phyloP scores from a whole-genome alignment of 2,888 invertebrate genomes.

The Ectemnius continuus region DNA sequence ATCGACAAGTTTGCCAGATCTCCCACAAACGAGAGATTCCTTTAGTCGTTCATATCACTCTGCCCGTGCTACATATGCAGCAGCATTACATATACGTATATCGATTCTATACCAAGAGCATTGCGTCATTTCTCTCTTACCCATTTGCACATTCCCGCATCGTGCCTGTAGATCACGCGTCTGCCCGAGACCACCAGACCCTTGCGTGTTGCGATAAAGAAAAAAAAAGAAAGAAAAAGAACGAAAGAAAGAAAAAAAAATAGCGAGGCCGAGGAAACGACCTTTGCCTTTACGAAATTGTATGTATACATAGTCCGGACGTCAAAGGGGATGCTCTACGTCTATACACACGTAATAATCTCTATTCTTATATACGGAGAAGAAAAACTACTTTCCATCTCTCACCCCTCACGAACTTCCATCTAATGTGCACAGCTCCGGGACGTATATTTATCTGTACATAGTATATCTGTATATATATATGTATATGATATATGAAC shows the following conservation, averaged over 20 bases:
- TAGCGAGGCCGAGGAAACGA: constrained; percentile 12
- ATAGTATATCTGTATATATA: constrained; percentile 30
- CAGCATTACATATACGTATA: constrained; percentile 10
- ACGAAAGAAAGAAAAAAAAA: not conserved
- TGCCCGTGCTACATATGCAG: constrained; percentile 20
- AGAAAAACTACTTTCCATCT: constrained; percentile 33
- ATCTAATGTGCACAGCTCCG: constrained; percentile 72
- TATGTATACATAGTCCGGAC: constrained; percentile 2
- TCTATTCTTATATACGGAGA: no score
- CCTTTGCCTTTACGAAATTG: constrained; percentile 9
- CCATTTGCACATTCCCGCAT: constrained; percentile 54
- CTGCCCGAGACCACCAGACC: constrained; percentile 25
- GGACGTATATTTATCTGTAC: constrained; percentile 48
- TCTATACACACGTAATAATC: constrained; percentile 29
- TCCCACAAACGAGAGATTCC: constrained; percentile 43
- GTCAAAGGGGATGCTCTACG: constrained; percentile 5
- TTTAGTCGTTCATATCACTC: constrained; percentile 24
- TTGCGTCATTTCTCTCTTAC: constrained; percentile 33
- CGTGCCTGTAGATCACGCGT: constrained; percentile 44
- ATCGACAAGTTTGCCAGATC: constrained; percentile 60
- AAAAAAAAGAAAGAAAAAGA: not conserved
- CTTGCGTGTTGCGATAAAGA: constrained; percentile 13
- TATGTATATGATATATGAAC: constrained; percentile 38
- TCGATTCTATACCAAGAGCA: constrained; percentile 24
- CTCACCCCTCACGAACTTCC: constrained; percentile 56